Percentiles rank a stretch among this genome's conserved stretches.
Conservation (phyloP, 2,797 vertebrate genomes). For the Capromys pilorides region DNA sequence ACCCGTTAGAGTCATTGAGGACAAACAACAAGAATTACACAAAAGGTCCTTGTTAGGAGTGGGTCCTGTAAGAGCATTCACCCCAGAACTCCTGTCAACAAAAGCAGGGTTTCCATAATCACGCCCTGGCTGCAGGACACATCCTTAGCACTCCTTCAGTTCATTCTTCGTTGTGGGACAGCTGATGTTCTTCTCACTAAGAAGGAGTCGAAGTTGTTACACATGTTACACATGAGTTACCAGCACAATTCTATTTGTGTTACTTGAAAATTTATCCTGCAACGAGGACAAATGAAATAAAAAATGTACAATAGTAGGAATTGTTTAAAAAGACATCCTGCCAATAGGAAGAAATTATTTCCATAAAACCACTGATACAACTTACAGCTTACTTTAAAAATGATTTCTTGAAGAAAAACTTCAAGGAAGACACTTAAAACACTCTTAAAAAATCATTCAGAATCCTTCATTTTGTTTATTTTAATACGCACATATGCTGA, state of each 20-base stretch:
- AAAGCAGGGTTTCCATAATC: not conserved
- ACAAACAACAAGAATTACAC: not conserved
- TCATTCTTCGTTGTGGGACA: not conserved
- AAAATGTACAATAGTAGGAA: not conserved
- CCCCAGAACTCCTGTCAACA: not conserved
- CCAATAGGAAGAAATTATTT: not conserved
- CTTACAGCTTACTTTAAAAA: conserved; percentile 3
- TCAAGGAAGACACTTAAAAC: conserved; percentile 2
- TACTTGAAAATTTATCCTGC: not conserved
- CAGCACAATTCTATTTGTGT: not conserved
- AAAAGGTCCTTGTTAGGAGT: not conserved
- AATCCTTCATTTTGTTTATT: not conserved
- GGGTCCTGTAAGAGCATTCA: not conserved
- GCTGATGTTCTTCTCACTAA: not conserved
- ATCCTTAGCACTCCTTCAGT: not conserved
- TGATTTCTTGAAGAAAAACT: conserved; percentile 12
- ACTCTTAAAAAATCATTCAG: conserved; percentile 5
- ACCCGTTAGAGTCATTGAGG: not conserved
- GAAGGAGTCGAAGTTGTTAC: not conserved
- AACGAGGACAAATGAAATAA: conserved; percentile 6
- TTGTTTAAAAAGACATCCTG: not conserved
- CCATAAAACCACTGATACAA: not conserved
- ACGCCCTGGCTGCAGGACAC: not conserved
- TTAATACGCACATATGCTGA: not conserved
- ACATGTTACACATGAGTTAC: not conserved